Evolutionary conservation across 2,888 invertebrate species (phyloP), one percentile per base, ranked within the genome.

Genomic region (Dilophus febrilis): DNA sequence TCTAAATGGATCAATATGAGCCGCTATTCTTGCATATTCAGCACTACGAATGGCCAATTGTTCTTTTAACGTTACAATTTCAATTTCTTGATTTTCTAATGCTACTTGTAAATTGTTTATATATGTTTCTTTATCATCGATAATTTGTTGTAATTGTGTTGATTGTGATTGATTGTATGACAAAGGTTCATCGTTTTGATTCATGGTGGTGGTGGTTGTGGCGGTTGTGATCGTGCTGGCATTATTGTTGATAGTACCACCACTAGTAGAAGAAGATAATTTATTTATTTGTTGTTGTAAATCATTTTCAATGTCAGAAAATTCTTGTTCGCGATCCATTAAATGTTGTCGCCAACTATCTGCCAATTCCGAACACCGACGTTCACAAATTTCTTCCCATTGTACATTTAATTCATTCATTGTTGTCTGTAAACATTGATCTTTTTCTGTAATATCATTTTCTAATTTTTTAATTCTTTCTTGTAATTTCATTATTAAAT

Each of bases 1-100:
- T 8, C 44, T 48, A 19, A 45, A 49, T 7, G 62, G 62, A 54
- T 63, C 62, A 33, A 59, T 58, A 42, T 59, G 59, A 3, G 62
- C 58, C 6, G 61, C 63, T 8, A 68, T 53, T 3, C 66, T 50
- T 1, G 74, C 74, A 45, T 70, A 70, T 48, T 74, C 72, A 10
- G 68, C 69, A 36, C 68, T 67, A 40, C 72, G 70, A 40, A 70
- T 66, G 37, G 64, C 69, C 44, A 82, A 59, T 51, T 79, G 74
- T 46, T 75, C 74, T 51, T 80, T 79, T 5, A 82, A 54, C 6
- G 75, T 72, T 6, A 81, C 77, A 47, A 83, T 78, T 58, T 81
- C 80, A 40, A 75, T 57, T 49, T 79, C 77, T 54, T 82, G 82
- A 37, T 67, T 71, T 51, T 77, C 76, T 37, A 83, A 61, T 1